These are phyloP conservation scores for Mactra quadrangularis DNA, from an alignment of 1,140 invertebrate species.

Conservation along the genomic window DNA sequence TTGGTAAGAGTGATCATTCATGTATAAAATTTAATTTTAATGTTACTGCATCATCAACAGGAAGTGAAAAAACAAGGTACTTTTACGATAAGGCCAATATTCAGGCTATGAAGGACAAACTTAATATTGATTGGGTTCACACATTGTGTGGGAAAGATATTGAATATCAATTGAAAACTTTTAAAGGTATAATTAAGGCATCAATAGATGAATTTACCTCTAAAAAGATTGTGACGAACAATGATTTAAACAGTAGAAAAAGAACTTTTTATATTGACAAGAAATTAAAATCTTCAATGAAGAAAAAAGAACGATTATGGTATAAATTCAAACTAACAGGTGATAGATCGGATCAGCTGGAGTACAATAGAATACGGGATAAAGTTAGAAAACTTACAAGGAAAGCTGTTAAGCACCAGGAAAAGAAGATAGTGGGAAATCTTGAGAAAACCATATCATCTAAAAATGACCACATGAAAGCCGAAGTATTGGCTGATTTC, in stretches of 20 bases:
- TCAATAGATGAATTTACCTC: no score
- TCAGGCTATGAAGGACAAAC: not conserved
- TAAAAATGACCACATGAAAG: not conserved
- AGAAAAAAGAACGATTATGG: conserved; percentile 3
- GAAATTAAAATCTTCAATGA: no score
- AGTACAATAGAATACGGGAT: conserved; percentile 1
- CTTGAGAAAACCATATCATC: not conserved
- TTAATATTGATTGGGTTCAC: not conserved
- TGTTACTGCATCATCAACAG: not conserved
- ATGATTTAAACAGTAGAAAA: not conserved
- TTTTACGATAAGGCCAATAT: not conserved
- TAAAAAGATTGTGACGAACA: no score
- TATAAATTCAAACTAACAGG: no score
- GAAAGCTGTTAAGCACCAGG: not conserved
- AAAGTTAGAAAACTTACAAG: conserved; percentile 18
- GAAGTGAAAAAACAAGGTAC: not conserved
- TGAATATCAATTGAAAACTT: not conserved
- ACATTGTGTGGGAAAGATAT: not conserved
- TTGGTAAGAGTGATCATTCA: conserved; percentile 16
- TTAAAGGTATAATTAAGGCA: no score
- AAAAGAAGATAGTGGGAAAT: not conserved
- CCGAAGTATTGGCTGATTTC: no score
- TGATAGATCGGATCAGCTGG: not conserved
- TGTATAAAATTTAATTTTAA: not conserved
- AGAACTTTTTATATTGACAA: no score